A percentile compares a stretch with the other conserved stretches of the same genome.
These are phyloP conservation scores for Ariopsis seemanni DNA, from an alignment of 2,113 vertebrate genomes.

Conservation along the genomic window DNA sequence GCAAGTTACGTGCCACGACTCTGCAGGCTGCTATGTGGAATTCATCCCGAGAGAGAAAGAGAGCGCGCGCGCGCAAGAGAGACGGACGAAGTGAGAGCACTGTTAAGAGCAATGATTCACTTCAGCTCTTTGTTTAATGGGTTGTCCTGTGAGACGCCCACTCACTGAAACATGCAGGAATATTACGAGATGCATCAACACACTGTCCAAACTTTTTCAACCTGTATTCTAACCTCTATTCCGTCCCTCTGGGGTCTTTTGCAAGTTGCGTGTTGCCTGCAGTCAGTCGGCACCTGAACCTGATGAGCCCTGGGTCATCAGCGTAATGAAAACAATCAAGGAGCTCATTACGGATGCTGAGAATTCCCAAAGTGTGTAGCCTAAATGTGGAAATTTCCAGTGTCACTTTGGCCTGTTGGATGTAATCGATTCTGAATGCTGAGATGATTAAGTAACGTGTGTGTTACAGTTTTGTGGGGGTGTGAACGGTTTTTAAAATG, in stretches of 20 bases:
- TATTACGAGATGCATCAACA: constrained; percentile 15
- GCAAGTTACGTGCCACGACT: constrained; percentile 41
- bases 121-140: constrained; percentile 54
- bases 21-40: constrained; percentile 35
- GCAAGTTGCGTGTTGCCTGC: too few species aligned
- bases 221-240: not conserved
- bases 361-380: not conserved
- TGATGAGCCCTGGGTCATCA: not conserved
- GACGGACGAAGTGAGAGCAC: not conserved
- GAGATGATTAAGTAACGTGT: not conserved
- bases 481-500: not conserved
- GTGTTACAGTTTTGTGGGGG: not conserved
- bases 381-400: not conserved
- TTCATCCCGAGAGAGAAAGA: constrained; percentile 20
- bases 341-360: not conserved
- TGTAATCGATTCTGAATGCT: not conserved
- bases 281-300: not conserved
- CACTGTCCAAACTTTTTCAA: not conserved
- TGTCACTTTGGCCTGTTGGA: not conserved
- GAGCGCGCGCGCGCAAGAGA: not conserved
- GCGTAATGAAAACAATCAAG: not conserved
- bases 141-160: constrained; percentile 46
- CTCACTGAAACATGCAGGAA: constrained; percentile 22
- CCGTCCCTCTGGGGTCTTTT: too few species aligned
- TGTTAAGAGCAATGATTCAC: constrained; percentile 55